These are phyloP conservation scores for Gorsachius goisagi DNA, from an alignment of 2,113 vertebrate species.

Conservation along the genomic window DNA sequence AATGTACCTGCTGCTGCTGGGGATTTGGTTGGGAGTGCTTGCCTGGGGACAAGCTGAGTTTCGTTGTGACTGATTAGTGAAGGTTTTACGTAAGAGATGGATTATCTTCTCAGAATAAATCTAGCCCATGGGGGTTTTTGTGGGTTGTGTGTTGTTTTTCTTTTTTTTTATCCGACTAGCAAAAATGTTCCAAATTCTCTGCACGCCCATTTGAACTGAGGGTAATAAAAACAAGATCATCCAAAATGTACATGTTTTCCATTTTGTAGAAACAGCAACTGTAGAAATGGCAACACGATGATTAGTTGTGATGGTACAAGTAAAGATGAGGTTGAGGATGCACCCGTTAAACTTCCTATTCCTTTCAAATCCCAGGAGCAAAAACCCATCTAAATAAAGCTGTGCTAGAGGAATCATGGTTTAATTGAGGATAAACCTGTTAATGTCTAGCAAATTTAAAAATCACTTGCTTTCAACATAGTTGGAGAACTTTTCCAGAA, in stretches of 20 bases:
- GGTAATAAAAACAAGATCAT: neutral
- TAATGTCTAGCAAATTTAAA: neutral
- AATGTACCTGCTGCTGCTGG: neutral
- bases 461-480: neutral
- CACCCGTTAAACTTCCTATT: neutral
- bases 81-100: conserved; percentile 48
- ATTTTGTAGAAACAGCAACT: neutral
- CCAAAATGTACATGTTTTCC: neutral
- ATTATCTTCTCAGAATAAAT: conserved; percentile 40
- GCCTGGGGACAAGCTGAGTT: neutral
- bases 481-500: neutral
- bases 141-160: no score
- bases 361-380: neutral
- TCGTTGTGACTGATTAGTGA: neutral
- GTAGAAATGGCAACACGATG: neutral
- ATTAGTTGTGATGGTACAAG: neutral
- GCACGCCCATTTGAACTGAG: neutral
- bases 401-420: neutral
- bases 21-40: conserved; percentile 4
- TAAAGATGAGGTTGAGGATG: neutral
- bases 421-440: neutral
- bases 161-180: neutral
- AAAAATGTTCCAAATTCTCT: neutral
- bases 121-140: neutral
- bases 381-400: neutral